Evolutionary conservation across 2,888 invertebrate genomes (phyloP).

Genomic region (Lasioglossum oenotherae): DNA sequence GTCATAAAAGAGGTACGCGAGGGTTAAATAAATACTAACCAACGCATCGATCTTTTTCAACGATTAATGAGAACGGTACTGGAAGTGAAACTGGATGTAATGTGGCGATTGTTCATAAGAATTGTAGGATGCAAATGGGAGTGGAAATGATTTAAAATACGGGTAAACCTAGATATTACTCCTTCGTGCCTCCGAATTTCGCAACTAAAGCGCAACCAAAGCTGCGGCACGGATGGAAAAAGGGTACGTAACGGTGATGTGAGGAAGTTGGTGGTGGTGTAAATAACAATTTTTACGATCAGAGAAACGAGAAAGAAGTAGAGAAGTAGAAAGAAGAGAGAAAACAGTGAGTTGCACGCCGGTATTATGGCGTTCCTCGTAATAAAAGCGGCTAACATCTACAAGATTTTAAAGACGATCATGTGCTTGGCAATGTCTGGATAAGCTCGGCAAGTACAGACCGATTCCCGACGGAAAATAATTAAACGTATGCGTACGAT

Average conservation of each 20-base stretch:
- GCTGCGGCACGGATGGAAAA: slow-evolving; percentile 69
- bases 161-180: slow-evolving; percentile 55
- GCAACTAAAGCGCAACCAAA: slow-evolving; percentile 81
- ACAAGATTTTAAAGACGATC: slow-evolving; percentile 72
- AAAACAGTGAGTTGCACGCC: slow-evolving; percentile 55
- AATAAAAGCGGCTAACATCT: slow-evolving; percentile 76
- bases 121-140: slow-evolving; percentile 29
- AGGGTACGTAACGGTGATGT: background rate
- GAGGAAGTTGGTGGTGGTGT: background rate
- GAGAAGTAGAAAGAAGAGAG: slow-evolving; percentile 43
- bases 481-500: background rate
- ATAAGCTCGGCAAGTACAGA: slow-evolving; percentile 38
- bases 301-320: slow-evolving; percentile 40
- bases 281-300: slow-evolving; percentile 39
- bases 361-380: slow-evolving; percentile 68
- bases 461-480: background rate
- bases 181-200: slow-evolving; percentile 68
- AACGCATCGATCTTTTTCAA: slow-evolving; percentile 61
- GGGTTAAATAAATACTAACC: background rate
- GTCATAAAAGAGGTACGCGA: no score
- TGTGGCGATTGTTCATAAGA: slow-evolving; percentile 68
- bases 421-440: slow-evolving; percentile 72
- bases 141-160: slow-evolving; percentile 37
- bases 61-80: slow-evolving; percentile 44
- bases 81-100: slow-evolving; percentile 32